These are phyloP conservation scores for Parambassis ranga DNA, from an alignment of 2,797 vertebrate species.

Conservation along the genomic window DNA sequence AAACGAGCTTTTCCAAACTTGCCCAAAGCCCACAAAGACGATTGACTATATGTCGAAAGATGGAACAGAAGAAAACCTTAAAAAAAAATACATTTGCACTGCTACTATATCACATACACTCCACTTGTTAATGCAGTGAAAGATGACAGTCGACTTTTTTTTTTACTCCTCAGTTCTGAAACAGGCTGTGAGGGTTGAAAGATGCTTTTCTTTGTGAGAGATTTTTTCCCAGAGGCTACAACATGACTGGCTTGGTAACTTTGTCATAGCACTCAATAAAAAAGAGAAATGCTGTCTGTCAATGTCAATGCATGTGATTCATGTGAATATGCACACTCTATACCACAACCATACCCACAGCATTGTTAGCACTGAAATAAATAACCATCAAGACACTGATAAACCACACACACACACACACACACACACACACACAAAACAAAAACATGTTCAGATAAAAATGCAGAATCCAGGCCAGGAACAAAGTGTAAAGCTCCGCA, in stretches of 20 bases:
- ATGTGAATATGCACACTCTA: not conserved
- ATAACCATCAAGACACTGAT: slow-evolving; percentile 5
- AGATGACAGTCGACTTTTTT: slow-evolving; percentile 35
- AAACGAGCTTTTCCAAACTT: slow-evolving; percentile 72
- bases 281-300: slow-evolving; percentile 1
- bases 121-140: slow-evolving; percentile 48
- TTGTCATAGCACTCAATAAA: slow-evolving; percentile 24
- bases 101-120: slow-evolving; percentile 26
- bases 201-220: slow-evolving; percentile 10
- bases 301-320: not conserved
- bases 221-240: slow-evolving; percentile 16
- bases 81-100: slow-evolving; percentile 30
- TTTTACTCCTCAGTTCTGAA: slow-evolving; percentile 6
- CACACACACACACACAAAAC: not conserved
- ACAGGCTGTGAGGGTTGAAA: slow-evolving; percentile 1
- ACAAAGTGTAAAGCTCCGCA: slow-evolving; percentile 60
- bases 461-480: slow-evolving; percentile 45
- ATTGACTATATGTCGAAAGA: slow-evolving; percentile 57
- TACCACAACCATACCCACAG: not conserved
- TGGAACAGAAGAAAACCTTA: slow-evolving; percentile 24
- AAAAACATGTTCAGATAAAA: too few relatives aligned
- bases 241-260: slow-evolving; percentile 1
- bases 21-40: slow-evolving; percentile 55
- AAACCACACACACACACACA: not conserved
- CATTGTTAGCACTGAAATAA: not conserved